These are phyloP conservation scores for Caenorhabditis panamensis DNA, from an alignment of 2,888 invertebrate species.

Conservation along the genomic window DNA sequence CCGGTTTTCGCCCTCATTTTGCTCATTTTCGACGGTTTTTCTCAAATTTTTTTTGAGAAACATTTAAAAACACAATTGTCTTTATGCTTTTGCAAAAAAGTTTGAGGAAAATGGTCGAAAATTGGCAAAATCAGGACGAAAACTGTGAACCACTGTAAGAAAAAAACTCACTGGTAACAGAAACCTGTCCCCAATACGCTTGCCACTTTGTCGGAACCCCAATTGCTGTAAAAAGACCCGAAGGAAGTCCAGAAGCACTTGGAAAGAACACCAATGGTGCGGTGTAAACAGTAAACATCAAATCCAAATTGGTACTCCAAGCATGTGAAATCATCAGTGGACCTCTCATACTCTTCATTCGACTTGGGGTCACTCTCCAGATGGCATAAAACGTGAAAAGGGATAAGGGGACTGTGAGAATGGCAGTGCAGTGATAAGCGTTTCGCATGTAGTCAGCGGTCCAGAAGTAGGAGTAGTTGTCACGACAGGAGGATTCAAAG, in stretches of 20 bases:
- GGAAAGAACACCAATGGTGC: constrained; percentile 34
- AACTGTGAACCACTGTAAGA: too few relatives aligned
- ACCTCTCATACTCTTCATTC: constrained; percentile 32
- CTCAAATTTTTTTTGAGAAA: too few relatives aligned
- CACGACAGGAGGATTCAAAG: constrained; percentile 5
- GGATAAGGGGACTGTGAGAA: constrained; percentile 21
- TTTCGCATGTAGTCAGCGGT: constrained; percentile 10
- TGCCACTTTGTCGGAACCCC: constrained; percentile 16
- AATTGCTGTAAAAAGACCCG: constrained; percentile 19
- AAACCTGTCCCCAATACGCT: constrained; percentile 39
- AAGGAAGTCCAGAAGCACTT: constrained; percentile 31
- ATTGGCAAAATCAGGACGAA: too few relatives aligned
- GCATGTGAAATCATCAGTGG: constrained; percentile 27
- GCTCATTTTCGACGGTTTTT: too few relatives aligned
- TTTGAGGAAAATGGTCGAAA: too few relatives aligned
- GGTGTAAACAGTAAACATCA: constrained; percentile 34
- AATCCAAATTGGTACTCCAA: constrained; percentile 43
- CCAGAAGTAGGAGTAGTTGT: constrained; percentile 21
- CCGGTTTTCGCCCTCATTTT: too few relatives aligned
- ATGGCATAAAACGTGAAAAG: constrained; percentile 39
- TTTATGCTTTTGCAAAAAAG: too few relatives aligned
- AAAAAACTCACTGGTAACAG: constrained; percentile 29
- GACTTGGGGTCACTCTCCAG: constrained; percentile 21
- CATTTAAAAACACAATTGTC: too few relatives aligned
- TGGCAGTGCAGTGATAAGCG: constrained; percentile 42